These are phyloP conservation scores for Drosophila micromelanica DNA, from an alignment of 1,140 invertebrate species.

Conservation along the genomic window DNA sequence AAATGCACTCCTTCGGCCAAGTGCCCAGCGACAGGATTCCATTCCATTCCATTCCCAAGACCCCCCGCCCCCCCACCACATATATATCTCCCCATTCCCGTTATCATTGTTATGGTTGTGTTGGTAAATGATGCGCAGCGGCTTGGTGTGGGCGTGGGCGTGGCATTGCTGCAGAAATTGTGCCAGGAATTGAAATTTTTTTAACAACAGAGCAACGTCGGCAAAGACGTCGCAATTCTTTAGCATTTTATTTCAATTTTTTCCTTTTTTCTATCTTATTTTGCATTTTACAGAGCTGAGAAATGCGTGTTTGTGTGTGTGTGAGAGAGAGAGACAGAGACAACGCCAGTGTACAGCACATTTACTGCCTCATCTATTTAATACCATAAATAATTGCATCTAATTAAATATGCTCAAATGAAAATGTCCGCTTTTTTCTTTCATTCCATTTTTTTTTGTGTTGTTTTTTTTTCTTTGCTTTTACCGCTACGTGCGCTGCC, in stretches of 20 bases:
- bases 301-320: constrained; percentile 12
- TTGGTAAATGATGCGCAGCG: constrained; percentile 68
- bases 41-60: constrained; percentile 3
- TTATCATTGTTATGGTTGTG: constrained; percentile 70
- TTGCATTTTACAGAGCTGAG: constrained; percentile 48
- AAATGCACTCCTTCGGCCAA: constrained; percentile 79
- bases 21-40: constrained; percentile 32
- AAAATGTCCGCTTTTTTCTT: constrained; percentile 82
- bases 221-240: constrained; percentile 74
- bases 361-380: constrained; percentile 84
- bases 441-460: constrained; percentile 27
- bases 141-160: constrained; percentile 24
- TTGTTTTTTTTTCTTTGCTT: constrained; percentile 27
- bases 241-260: constrained; percentile 84
- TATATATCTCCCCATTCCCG: neutral
- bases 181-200: constrained; percentile 76
- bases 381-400: constrained; percentile 85
- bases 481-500: constrained; percentile 65
- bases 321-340: constrained; percentile 19
- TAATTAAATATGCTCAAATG: constrained; percentile 85
- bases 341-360: constrained; percentile 70
- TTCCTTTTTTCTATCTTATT: constrained; percentile 64
- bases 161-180: constrained; percentile 71
- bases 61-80: neutral
- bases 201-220: constrained; percentile 51